These are phyloP conservation scores for Scomberomorus guttatus DNA, from an alignment of 2,797 vertebrate species.

Conservation along the genomic window DNA sequence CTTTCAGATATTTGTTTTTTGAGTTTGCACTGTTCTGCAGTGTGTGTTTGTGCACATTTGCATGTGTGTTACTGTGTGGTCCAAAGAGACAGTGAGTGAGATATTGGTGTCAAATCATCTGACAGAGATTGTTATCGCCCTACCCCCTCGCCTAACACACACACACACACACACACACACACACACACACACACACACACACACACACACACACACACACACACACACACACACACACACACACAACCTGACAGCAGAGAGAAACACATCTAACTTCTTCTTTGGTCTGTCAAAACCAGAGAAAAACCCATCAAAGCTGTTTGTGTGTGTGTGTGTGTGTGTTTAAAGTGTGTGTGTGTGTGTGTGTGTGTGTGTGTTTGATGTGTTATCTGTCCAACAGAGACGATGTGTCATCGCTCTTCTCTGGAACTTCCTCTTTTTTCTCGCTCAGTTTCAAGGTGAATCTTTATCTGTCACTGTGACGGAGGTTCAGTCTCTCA, in stretches of 20 bases:
- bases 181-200: neutral
- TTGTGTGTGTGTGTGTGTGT: constrained; percentile 38
- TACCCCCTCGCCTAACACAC: neutral
- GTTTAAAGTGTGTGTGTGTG: constrained; percentile 43
- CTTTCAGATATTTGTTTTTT: constrained; percentile 43
- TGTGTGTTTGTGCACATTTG: constrained; percentile 4
- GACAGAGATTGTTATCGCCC: constrained; percentile 46
- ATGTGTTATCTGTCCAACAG: constrained; percentile 47
- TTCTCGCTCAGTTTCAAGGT: constrained; percentile 16
- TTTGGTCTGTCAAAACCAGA: constrained; percentile 52
- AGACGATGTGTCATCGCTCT: constrained; percentile 27
- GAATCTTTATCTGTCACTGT: constrained; percentile 11
- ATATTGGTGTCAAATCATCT: constrained; percentile 78
- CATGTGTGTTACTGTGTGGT: constrained; percentile 19
- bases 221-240: constrained; percentile 17
- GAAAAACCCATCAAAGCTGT: constrained; percentile 34
- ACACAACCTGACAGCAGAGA: constrained; percentile 21
- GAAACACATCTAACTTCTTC: constrained; percentile 27
- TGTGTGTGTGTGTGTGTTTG: constrained; percentile 39
- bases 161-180: constrained; percentile 13
- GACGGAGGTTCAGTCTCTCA: constrained; percentile 2
- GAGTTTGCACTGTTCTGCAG: constrained; percentile 17
- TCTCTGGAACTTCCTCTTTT: constrained; percentile 37
- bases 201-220: too few relatives aligned
- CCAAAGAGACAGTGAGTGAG: constrained; percentile 70